Conservation (phyloP, 1,140 invertebrate genomes). For the Chionoecetes opilio region DNA sequence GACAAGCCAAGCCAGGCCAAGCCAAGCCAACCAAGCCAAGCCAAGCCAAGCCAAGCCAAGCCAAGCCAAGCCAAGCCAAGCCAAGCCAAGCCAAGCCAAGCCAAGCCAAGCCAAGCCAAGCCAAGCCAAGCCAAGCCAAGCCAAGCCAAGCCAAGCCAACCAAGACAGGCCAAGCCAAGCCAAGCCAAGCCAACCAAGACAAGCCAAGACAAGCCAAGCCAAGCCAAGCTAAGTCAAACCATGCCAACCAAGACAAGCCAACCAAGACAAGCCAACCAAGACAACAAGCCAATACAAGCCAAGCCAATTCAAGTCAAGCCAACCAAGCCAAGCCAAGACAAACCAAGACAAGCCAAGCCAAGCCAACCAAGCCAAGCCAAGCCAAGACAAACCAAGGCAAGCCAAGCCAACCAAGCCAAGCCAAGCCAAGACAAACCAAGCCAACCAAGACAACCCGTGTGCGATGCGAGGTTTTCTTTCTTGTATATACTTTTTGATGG, state of each 20-base stretch:
- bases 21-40: too few relatives aligned
- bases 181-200: conserved; percentile 7
- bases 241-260: neutral
- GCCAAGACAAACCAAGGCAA: too few relatives aligned
- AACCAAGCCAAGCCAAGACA: neutral
- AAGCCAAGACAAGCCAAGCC: neutral
- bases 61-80: conserved; percentile 24
- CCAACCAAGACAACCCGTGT: too few relatives aligned
- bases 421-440: too few relatives aligned
- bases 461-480: neutral
- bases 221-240: conserved; percentile 15
- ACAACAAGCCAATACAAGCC: conserved; percentile 36
- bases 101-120: conserved; percentile 48
- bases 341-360: too few relatives aligned
- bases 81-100: conserved; percentile 23
- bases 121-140: conserved; percentile 55
- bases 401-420: too few relatives aligned
- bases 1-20: neutral
- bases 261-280: neutral
- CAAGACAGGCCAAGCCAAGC: conserved; percentile 43
- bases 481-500: too few relatives aligned
- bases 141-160: conserved; percentile 41
- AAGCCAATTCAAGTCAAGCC: neutral
- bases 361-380: too few relatives aligned
- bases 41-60: neutral